A percentile compares a stretch with the other conserved stretches of the same genome.
Evolutionary conservation across 2,797 vertebrate species (phyloP).

Genomic region (Bovichtus diacanthus): DNA sequence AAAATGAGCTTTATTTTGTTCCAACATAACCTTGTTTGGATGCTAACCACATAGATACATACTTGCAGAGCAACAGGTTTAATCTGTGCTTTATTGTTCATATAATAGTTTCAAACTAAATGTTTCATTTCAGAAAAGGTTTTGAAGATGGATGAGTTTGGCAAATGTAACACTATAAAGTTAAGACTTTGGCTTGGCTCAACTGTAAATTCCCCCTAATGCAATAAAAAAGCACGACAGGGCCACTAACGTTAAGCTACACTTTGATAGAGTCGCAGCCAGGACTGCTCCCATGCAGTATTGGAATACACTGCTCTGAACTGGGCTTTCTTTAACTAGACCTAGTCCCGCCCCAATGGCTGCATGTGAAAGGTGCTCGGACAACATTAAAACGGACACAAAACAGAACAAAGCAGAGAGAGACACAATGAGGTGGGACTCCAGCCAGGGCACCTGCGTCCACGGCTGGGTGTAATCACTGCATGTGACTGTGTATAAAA

Average conservation of each 20-base stretch:
- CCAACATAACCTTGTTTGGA: neutral
- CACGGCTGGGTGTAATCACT: slow-evolving; percentile 33
- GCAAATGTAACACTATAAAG: neutral
- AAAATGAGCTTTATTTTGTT: neutral
- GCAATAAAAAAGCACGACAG: neutral
- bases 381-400: slow-evolving; percentile 30
- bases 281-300: neutral
- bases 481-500: slow-evolving; percentile 37
- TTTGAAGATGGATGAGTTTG: neutral
- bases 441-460: slow-evolving; percentile 58
- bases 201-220: neutral
- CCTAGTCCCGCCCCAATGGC: neutral
- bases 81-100: neutral
- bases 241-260: neutral
- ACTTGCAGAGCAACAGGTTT: too few relatives aligned
- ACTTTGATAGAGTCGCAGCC: neutral
- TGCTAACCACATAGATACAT: neutral
- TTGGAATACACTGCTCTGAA: neutral
- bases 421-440: slow-evolving; percentile 51
- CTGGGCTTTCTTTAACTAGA: neutral
- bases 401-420: slow-evolving; percentile 35
- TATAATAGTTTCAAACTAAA: neutral
- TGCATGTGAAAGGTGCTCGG: neutral
- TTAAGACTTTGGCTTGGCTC: neutral
- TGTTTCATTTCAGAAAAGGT: neutral